These are phyloP conservation scores for Scaptomyza reducta DNA, from an alignment of 2,888 invertebrate genomes.

Conservation along the genomic window DNA sequence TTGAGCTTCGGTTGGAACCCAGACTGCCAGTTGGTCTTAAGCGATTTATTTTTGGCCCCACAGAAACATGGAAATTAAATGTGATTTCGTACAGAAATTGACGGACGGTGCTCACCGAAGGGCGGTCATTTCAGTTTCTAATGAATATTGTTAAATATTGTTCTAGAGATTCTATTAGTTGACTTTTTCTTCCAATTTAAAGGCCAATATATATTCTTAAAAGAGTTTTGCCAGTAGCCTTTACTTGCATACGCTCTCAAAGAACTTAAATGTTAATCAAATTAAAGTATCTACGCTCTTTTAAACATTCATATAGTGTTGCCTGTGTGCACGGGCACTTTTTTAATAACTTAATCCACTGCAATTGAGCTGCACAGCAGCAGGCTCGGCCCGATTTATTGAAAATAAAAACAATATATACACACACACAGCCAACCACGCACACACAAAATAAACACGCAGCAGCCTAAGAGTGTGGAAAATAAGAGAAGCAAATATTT, in stretches of 20 bases:
- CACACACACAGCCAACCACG: constrained; percentile 4
- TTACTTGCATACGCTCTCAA: constrained; percentile 8
- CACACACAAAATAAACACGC: constrained; percentile 28
- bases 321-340: constrained; percentile 37
- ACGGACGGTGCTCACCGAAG: constrained; percentile 51
- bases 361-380: constrained; percentile 69
- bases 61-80: constrained; percentile 59
- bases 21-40: constrained; percentile 51
- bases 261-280: constrained; percentile 75
- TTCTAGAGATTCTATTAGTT: not conserved
- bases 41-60: constrained; percentile 57
- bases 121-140: constrained; percentile 2
- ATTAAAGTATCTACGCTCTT: constrained; percentile 63
- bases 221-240: too few species aligned
- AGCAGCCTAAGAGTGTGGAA: constrained; percentile 72
- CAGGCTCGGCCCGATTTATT: constrained; percentile 70
- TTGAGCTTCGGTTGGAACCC: constrained; percentile 60
- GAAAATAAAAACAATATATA: constrained; percentile 65
- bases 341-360: constrained; percentile 80
- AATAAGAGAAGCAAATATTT: constrained; percentile 74
- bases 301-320: constrained; percentile 52
- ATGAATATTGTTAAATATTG: not conserved
- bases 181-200: not conserved
- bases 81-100: constrained; percentile 54
- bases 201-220: not conserved